Percentiles rank a stretch among this genome's conserved stretches.
Evolutionary conservation across 2,113 vertebrate species (phyloP).

Genomic region (Carassius carassius): DNA sequence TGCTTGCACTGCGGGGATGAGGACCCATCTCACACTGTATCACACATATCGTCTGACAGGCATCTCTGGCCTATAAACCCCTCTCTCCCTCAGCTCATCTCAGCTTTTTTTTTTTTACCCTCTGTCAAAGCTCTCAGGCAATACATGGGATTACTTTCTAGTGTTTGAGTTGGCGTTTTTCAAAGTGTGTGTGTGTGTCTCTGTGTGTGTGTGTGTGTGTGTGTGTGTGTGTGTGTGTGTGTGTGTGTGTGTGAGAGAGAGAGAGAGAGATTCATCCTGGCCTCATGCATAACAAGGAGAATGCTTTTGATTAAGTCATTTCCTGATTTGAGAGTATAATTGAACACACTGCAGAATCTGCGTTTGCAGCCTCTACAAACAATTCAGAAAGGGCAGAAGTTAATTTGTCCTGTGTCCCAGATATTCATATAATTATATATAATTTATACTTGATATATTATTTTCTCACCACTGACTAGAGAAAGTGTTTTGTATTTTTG

Average conservation of each 20-base stretch:
- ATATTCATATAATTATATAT: constrained; percentile 35
- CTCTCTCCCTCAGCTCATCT: constrained; percentile 12
- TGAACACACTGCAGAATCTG: constrained; percentile 67
- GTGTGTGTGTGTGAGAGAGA: not conserved
- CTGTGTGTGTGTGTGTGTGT: not conserved
- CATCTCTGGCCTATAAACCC: constrained; percentile 28
- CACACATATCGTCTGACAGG: constrained; percentile 23
- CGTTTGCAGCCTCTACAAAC: constrained; percentile 61
- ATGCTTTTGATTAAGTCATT: constrained; percentile 68
- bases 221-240: constrained; percentile 21
- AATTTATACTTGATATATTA: constrained; percentile 8
- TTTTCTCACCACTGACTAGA: constrained; percentile 38
- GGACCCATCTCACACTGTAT: constrained; percentile 14
- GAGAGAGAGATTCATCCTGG: constrained; percentile 55
- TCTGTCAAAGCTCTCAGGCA: not conserved
- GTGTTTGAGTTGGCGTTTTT: constrained; percentile 41
- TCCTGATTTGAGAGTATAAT: constrained; percentile 70
- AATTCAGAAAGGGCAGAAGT: constrained; percentile 57
- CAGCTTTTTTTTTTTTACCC: constrained; percentile 15
- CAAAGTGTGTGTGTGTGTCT: too few relatives aligned
- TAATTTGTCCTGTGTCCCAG: constrained; percentile 60
- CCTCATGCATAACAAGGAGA: constrained; percentile 60
- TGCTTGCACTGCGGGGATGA: constrained; percentile 3
- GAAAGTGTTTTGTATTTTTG: constrained; percentile 40
- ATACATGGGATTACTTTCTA: constrained; percentile 36